A percentile compares a stretch with the other conserved stretches of the same genome.
Conservation (phyloP, 1,140 invertebrate species). For the Apis mellifera region DNA sequence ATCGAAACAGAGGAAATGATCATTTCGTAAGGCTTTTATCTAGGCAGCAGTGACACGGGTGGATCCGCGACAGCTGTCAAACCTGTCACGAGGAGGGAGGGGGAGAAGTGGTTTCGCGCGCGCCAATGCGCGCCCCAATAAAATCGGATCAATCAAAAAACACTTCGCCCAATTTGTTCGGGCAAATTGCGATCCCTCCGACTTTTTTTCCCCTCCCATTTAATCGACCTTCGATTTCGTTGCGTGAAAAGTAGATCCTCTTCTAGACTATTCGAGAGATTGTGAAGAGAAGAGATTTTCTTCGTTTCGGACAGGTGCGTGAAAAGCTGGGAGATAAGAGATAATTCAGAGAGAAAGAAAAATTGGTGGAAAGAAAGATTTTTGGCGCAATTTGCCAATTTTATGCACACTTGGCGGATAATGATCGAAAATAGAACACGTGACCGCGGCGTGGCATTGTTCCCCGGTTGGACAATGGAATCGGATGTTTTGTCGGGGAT, state of each 20-base stretch:
- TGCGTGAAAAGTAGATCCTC: not conserved
- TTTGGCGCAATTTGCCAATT: slow-evolving; percentile 72
- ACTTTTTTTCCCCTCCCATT: not conserved
- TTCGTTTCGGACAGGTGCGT: slow-evolving; percentile 45
- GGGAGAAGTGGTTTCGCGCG: not conserved
- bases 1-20: slow-evolving; percentile 36
- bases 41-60: slow-evolving; percentile 14
- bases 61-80: slow-evolving; percentile 24
- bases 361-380: slow-evolving; percentile 1
- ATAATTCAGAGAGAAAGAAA: not conserved
- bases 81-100: slow-evolving; percentile 15
- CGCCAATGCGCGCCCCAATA: slow-evolving; percentile 10
- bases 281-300: no score
- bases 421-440: slow-evolving; percentile 78
- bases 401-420: slow-evolving; percentile 74
- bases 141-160: slow-evolving; percentile 34
- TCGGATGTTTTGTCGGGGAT: slow-evolving; percentile 79
- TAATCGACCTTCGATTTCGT: slow-evolving; percentile 25
- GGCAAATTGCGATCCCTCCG: not conserved
- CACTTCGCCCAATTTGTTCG: slow-evolving; percentile 26
- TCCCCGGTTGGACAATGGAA: slow-evolving; percentile 76
- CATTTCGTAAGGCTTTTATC: slow-evolving; percentile 21
- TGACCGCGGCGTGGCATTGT: slow-evolving; percentile 73
- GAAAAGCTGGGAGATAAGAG: no score
- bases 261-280: no score